phyloP scores from a whole-genome alignment of 2,113 vertebrate genomes.

The Heterotis niloticus region DNA sequence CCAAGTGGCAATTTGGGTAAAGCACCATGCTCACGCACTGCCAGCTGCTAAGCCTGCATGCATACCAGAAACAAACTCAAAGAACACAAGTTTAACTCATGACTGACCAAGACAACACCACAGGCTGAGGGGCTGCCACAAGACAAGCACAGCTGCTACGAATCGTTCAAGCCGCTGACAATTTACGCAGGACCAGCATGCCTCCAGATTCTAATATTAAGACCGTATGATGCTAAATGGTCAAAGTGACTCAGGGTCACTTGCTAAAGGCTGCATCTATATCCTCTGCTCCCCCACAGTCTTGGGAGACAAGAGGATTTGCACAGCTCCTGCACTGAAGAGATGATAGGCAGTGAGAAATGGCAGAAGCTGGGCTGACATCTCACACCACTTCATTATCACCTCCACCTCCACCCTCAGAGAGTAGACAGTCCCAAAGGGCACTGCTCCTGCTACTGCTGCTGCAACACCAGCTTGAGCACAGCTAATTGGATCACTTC shows the following conservation, averaged over 20 bases:
- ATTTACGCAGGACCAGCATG: too few species aligned
- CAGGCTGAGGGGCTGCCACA: too few species aligned
- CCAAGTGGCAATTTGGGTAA: too few species aligned
- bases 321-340: not conserved
- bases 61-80: too few species aligned
- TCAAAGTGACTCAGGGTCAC: not conserved
- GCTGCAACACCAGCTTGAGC: constrained; percentile 21
- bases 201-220: too few species aligned
- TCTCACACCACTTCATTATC: constrained; percentile 16
- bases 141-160: too few species aligned
- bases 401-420: not conserved
- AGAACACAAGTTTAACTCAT: too few species aligned
- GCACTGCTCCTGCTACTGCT: constrained; percentile 7
- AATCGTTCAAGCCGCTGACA: too few species aligned
- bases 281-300: not conserved
- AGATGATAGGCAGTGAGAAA: not conserved
- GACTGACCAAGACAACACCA: too few species aligned
- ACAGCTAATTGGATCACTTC: constrained; percentile 36
- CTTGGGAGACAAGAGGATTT: not conserved
- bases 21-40: too few species aligned
- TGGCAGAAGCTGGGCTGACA: constrained; percentile 27
- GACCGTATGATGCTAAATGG: too few species aligned
- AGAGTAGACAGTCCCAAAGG: constrained; percentile 9
- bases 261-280: constrained; percentile 20
- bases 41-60: too few species aligned